Base-by-base conservation (phyloP, 1,140 invertebrate genomes). In the Lerema accius region DNA sequence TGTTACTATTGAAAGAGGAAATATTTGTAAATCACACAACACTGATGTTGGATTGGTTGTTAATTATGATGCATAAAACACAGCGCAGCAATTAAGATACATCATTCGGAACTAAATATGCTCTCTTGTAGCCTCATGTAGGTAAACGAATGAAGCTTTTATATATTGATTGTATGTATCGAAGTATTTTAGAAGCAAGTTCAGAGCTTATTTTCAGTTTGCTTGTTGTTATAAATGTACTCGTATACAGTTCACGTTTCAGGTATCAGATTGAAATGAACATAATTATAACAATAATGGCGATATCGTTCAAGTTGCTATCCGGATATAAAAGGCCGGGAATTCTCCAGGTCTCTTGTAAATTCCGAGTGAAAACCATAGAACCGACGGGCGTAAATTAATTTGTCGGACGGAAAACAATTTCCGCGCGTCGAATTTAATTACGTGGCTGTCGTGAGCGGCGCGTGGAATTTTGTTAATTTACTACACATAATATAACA, bases 371-470 rank as follows among this genome's bases (percentile, higher is more conserved):
- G 35, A 37, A 26, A 56, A 7, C 15, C 13, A n/a, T 56, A 26
- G n/a, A 32, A 11, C 40, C 53, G 51, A 13, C 19, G 7, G 35
- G 53, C 17, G 13, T 56, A 45, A 56, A 40, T 56, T 23, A 58
- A 58, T 58, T 58, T 15, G 53, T 58, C 53, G 23, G 35, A 37
- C 35, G 35, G 35, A 58, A 56, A 58, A 45, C 23, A 58, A 58
- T 58, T 58, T 58, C 26, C 40, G 14, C 14, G 40, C 15, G 14
- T 14, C 40, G 40, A 58, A 58, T 45, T 45, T 45, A 58, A 58
- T 58, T 45, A 58, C 53, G 40, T 26, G 23, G 23, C 40, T 42
- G 14, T 45, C 53, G 15, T 11, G 42, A 14, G 23, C 15, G 3
- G 23, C 11, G 23, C 23, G 19, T 14, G 40, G 53, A 42, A 56